phyloP scores from a whole-genome alignment of 2,113 vertebrate genomes.

The Heterocephalus glaber region DNA sequence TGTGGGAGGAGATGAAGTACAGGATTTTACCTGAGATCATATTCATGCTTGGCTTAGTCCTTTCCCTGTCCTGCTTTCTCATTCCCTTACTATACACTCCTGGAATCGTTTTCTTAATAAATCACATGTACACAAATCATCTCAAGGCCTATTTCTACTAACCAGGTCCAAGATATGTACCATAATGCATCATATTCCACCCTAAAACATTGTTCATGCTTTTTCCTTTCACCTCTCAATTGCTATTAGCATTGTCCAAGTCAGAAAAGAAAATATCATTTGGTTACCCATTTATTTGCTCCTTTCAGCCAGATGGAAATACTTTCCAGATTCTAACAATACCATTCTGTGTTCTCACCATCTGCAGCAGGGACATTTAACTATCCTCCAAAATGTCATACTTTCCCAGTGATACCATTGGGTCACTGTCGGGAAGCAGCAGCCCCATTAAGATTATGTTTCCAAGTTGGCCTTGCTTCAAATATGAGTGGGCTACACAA shows the following conservation, averaged over 20 bases:
- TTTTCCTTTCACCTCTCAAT: background rate
- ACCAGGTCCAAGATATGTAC: background rate
- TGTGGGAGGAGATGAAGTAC: background rate
- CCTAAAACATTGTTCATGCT: background rate
- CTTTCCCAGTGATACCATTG: background rate
- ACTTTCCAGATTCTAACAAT: background rate
- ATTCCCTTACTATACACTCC: background rate
- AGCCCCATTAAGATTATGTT: background rate
- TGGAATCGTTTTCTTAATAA: background rate
- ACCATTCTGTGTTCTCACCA: background rate
- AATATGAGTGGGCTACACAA: background rate
- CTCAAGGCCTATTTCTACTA: slow-evolving; percentile 1
- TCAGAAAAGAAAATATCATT: background rate
- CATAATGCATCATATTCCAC: background rate
- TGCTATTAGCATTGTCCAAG: background rate
- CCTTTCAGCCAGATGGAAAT: background rate
- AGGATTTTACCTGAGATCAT: background rate
- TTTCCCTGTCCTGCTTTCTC: background rate
- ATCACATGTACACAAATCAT: background rate
- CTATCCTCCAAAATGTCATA: background rate
- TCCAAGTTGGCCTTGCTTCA: background rate
- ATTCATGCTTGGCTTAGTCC: background rate
- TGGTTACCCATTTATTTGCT: background rate
- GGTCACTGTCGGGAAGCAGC: background rate
- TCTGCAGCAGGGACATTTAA: background rate